These are phyloP conservation scores for Hypselothyrea guttata DNA, from an alignment of 2,888 invertebrate genomes.

Conservation along the genomic window DNA sequence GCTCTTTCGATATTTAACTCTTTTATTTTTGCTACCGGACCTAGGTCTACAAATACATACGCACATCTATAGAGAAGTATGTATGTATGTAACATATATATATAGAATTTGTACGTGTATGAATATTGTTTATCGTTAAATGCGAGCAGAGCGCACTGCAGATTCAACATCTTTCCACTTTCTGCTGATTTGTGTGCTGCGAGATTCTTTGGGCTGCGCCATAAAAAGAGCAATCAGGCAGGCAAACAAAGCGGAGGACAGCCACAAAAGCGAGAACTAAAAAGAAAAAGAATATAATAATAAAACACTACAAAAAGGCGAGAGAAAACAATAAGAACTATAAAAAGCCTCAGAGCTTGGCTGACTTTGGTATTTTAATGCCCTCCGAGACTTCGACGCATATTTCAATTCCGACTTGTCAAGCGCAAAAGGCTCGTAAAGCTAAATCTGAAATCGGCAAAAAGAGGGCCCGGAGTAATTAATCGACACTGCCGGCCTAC, in stretches of 20 bases:
- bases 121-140: slow-evolving; percentile 3
- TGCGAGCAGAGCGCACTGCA: slow-evolving; percentile 10
- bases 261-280: slow-evolving; percentile 28
- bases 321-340: slow-evolving; percentile 21
- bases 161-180: slow-evolving; percentile 36
- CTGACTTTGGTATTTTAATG: slow-evolving; percentile 65
- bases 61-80: too few species aligned
- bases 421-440: slow-evolving; percentile 74
- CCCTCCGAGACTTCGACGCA: slow-evolving; percentile 56
- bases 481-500: slow-evolving; percentile 58
- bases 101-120: not conserved
- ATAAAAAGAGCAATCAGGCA: slow-evolving; percentile 42
- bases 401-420: slow-evolving; percentile 74
- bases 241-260: slow-evolving; percentile 42
- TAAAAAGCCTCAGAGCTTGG: slow-evolving; percentile 36
- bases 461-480: slow-evolving; percentile 59
- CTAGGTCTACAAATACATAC: slow-evolving; percentile 71
- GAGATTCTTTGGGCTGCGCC: slow-evolving; percentile 21
- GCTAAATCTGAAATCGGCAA: slow-evolving; percentile 73
- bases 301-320: slow-evolving; percentile 8
- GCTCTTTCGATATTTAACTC: slow-evolving; percentile 15
- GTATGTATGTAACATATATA: slow-evolving; percentile 1
- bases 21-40: slow-evolving; percentile 50
- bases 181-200: slow-evolving; percentile 29
- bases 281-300: slow-evolving; percentile 13